Evolutionary conservation across 2,113 vertebrate species (phyloP), one percentile per base, ranked within the genome.

Genomic region (Calidris pugnax): DNA sequence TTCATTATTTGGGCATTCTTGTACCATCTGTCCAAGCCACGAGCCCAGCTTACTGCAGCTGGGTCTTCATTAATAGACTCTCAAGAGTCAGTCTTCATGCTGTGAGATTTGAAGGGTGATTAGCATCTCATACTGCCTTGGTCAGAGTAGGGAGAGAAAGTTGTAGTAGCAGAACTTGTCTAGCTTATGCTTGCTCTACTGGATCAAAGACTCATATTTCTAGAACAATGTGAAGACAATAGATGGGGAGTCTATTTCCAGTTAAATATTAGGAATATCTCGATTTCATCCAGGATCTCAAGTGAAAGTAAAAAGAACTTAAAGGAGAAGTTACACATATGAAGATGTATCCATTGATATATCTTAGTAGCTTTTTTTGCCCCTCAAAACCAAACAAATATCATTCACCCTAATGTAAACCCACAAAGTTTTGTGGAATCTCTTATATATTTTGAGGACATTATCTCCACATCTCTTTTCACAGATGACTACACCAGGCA

Each of bases 1-100:
- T 78, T 87, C 69, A 84, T 89, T 95, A 93, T 94, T 16, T 94
- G 84, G 91, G 87, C 55, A 85, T 86, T 72, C 77, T 87, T 13
- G 2, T 72, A 89, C 93, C 93, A 94, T 89, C 91, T 96, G 77
- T 87, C 77, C 80, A 79, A 89, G 85, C 30, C 43, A 92, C 0
- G 0, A 95, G 73, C 60, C 51, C 76, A 89, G 59, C 51, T 81
- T 81, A 86, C 33, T 75, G 56, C 80, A 92, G 84, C 86, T 97
- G 89, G 73, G 33, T 87, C 80, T 89, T 95, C 84, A 68, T 85
- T 95, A 94, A 64, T 43, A 78, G 56, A 14, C 39, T 89, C 69
- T 69, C 74, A 72, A 51, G 74, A 80, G 88, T 62, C 69, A 71
- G 41, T 56, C 39, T n/a, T 78, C 84, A 57, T 43, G 80, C 80